Conservation (phyloP, 1,140 invertebrate species). For the Chironomus tepperi region DNA sequence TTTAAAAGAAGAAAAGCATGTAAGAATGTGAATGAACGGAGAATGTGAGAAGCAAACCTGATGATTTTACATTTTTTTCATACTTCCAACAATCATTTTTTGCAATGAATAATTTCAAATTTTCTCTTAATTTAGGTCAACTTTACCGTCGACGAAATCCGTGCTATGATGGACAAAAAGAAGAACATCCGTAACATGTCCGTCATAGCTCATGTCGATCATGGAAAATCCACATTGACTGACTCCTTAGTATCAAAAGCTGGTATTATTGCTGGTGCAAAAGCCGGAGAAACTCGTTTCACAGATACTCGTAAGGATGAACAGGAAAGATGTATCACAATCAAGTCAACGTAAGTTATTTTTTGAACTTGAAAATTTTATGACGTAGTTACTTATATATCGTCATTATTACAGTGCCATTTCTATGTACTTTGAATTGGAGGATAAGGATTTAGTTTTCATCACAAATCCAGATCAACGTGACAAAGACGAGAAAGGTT, state of each 20-base stretch:
- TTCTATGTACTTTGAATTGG: slow-evolving; percentile 95
- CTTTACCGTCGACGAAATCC: slow-evolving; percentile 99
- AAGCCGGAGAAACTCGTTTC: slow-evolving; percentile 97
- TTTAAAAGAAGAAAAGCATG: not conserved
- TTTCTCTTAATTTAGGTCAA: slow-evolving; percentile 72
- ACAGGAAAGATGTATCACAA: slow-evolving; percentile 99
- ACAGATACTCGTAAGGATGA: slow-evolving; percentile 99
- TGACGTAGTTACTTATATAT: not conserved
- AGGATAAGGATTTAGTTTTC: slow-evolving; percentile 84
- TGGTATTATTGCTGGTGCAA: slow-evolving; percentile 97
- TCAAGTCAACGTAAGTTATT: slow-evolving; percentile 94
- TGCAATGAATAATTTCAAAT: no score
- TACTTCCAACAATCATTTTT: no score
- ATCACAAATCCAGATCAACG: slow-evolving; percentile 82
- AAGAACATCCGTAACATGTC: slow-evolving; percentile 99
- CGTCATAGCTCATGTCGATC: slow-evolving; percentile 99
- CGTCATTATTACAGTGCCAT: slow-evolving; percentile 67
- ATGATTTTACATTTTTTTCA: not conserved
- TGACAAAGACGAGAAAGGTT: slow-evolving; percentile 85
- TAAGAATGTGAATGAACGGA: not conserved
- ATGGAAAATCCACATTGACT: slow-evolving; percentile 98
- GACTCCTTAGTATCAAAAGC: slow-evolving; percentile 99
- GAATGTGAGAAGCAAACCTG: not conserved
- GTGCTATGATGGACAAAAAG: slow-evolving; percentile 99
- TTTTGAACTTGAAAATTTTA: slow-evolving; percentile 2